A percentile compares a stretch with the other conserved stretches of the same genome.
phyloP scores from a whole-genome alignment of 2,888 invertebrate genomes.

The Lagria hirta region DNA sequence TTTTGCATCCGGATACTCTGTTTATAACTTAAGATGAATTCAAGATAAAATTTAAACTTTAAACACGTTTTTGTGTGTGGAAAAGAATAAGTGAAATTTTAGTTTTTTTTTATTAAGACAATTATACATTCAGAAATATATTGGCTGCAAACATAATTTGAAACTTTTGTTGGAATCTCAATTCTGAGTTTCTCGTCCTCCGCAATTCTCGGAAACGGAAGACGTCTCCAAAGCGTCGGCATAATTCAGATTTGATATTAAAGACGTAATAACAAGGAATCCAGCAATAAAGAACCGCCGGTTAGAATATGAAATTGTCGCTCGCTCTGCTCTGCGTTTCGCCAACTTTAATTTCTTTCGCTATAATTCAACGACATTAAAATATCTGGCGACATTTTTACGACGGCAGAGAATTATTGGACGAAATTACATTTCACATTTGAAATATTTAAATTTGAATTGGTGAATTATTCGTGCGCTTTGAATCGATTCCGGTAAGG shows the following conservation, averaged over 20 bases:
- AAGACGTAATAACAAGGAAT: slow-evolving; percentile 49
- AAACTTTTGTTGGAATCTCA: no score
- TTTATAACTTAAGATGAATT: no score
- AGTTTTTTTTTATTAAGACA: no score
- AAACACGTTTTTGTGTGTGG: no score
- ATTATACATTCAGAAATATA: no score
- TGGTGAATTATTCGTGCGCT: slow-evolving; percentile 37
- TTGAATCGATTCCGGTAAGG: slow-evolving; percentile 2
- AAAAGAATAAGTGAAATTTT: no score
- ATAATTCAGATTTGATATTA: slow-evolving; percentile 48
- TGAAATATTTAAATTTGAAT: slow-evolving; percentile 50
- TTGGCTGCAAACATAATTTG: no score
- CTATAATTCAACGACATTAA: slow-evolving; percentile 50
- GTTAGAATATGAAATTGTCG: slow-evolving; percentile 48
- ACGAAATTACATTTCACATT: slow-evolving; percentile 49
- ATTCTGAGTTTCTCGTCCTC: no score
- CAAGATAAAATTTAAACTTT: no score
- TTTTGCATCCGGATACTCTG: no score
- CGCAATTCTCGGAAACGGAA: no score
- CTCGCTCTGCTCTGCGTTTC: slow-evolving; percentile 31
- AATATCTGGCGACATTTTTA: slow-evolving; percentile 50
- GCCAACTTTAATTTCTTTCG: slow-evolving; percentile 50
- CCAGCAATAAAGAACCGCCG: slow-evolving; percentile 45
- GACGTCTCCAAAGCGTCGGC: slow-evolving; percentile 10
- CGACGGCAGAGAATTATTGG: slow-evolving; percentile 48